These are phyloP conservation scores for Epirrhoe tristata DNA, from an alignment of 2,888 invertebrate species.

Conservation along the genomic window DNA sequence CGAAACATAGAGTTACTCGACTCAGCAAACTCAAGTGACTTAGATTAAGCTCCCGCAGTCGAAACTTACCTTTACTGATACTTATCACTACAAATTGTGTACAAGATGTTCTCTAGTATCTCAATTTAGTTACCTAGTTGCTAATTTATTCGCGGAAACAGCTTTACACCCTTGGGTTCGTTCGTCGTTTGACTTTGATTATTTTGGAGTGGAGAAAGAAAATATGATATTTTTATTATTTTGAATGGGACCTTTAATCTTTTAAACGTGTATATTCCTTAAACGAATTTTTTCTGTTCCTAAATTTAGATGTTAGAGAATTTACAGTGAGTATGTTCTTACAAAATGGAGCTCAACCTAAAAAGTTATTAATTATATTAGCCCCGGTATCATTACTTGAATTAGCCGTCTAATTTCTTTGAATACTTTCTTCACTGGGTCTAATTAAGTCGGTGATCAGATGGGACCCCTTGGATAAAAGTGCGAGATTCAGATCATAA, in stretches of 20 bases:
- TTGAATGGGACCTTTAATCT: no score
- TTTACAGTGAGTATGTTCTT: background rate
- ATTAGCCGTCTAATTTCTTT: conserved; percentile 72
- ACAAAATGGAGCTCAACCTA: conserved; percentile 7
- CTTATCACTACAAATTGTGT: conserved; percentile 4
- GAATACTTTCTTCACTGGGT: conserved; percentile 68
- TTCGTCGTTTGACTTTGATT: no score
- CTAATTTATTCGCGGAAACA: background rate
- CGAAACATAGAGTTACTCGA: conserved; percentile 34
- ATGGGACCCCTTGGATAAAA: conserved; percentile 49
- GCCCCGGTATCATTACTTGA: conserved; percentile 61
- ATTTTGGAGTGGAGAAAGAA: no score
- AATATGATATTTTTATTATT: no score
- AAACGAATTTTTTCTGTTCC: background rate
- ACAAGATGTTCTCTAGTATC: background rate
- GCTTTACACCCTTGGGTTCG: background rate
- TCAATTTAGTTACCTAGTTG: background rate
- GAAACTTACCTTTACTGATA: conserved; percentile 7
- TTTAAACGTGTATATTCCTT: background rate
- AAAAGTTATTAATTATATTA: conserved; percentile 60
- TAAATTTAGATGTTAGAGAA: background rate
- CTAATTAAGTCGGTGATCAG: conserved; percentile 74
- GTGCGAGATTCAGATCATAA: conserved; percentile 65
- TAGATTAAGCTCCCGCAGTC: conserved; percentile 13
- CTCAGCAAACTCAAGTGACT: conserved; percentile 35